These are phyloP conservation scores for Phyllotis vaccarum DNA, from an alignment of 2,797 vertebrate species.

Conservation along the genomic window DNA sequence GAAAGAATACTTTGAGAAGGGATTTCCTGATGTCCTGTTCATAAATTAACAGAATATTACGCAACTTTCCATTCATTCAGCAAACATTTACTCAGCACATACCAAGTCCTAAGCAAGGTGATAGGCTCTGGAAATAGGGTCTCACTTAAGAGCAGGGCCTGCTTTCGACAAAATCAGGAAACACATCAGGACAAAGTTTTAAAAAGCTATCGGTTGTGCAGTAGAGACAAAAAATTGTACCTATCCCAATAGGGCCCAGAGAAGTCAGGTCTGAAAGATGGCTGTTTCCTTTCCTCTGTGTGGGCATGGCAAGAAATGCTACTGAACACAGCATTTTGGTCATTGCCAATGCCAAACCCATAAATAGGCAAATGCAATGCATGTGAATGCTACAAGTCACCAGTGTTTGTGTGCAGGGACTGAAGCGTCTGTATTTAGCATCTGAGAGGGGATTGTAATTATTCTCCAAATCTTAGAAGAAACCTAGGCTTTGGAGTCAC, in stretches of 20 bases:
- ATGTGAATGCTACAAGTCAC: background rate
- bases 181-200: background rate
- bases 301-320: constrained; percentile 64
- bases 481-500: constrained; percentile 13
- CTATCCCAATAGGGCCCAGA: background rate
- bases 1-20: constrained; percentile 82
- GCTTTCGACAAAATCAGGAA: background rate
- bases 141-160: background rate
- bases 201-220: background rate
- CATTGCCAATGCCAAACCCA: constrained; percentile 70
- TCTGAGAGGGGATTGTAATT: constrained; percentile 55
- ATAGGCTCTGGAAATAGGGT: background rate
- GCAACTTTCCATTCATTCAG: constrained; percentile 75
- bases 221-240: constrained; percentile 37
- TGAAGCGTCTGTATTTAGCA: constrained; percentile 34
- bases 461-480: constrained; percentile 58
- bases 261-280: background rate
- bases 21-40: constrained; percentile 80
- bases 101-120: constrained; percentile 2
- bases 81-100: constrained; percentile 73
- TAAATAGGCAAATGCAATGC: constrained; percentile 2
- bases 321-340: background rate
- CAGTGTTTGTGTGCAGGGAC: background rate
- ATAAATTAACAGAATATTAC: constrained; percentile 76
- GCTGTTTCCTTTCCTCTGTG: constrained; percentile 60